Base-by-base conservation (phyloP, 2,888 invertebrate species). In the Polymixis flavicincta region DNA sequence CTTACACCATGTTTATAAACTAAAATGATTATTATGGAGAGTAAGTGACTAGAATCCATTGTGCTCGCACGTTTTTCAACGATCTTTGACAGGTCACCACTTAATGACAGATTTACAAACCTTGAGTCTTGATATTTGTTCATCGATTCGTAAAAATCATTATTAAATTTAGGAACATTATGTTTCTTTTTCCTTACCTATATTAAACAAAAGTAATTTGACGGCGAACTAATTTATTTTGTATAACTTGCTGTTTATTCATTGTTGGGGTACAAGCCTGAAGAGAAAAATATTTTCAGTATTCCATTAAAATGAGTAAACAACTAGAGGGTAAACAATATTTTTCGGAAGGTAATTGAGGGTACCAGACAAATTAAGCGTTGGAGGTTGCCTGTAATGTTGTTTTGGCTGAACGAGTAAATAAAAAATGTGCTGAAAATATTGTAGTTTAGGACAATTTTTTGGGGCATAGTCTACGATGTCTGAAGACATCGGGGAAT, bases 321-420 rank as follows among this genome's bases (percentile, higher is more conserved):
- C 84, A 84, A 82, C 61, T 50, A 60, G 28, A 19, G 52, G 32
- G 77, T 59, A 80, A 83, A 83, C 77, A 84, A 79, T 84, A 79
- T 84, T 84, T 83, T 84, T 82, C 4, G 25, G 32, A 50, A 79
- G 63, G 85, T 79, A 84, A 84, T 84, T 76, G 61, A 80, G 80
- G 82, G 83, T 83, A 73, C 52, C 71, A 61, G 84, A 71, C 70
- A 67, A 82, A 76, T 83, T 76, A 80, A 63, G 72, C 63, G 72
- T 48, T 63, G 65, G 66, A 59, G 54, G 66, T 55, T 78, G 69
- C 48, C 22, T 28, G 28, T 70, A 60, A 67, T 59, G 63, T 76
- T 80, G 78, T 82, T 77, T 77, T 60, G 68, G 22, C 28, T 72
- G 72, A 77, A 65, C 57, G 71, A 50, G 72, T 65, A 65, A 64